These are phyloP conservation scores for Dermatemys mawii DNA, from an alignment of 2,113 vertebrate genomes.

Conservation along the genomic window DNA sequence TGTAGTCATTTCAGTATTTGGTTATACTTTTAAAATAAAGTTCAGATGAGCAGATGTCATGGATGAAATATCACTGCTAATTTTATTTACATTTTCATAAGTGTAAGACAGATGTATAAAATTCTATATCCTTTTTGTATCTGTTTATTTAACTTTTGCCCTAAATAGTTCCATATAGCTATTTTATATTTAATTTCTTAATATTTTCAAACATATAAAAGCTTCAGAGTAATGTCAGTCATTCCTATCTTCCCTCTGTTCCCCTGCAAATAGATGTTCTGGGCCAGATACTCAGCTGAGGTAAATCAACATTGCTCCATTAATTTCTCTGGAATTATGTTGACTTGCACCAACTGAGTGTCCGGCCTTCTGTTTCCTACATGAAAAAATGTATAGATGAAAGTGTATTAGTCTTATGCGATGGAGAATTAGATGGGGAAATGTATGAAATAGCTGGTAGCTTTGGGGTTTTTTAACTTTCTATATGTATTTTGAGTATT, in stretches of 20 bases:
- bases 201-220: background rate
- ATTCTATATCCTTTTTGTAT: background rate
- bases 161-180: background rate
- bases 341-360: background rate
- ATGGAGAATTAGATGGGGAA: background rate
- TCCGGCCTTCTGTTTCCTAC: background rate
- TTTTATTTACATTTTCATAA: background rate
- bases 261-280: background rate
- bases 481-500: background rate
- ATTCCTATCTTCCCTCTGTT: background rate
- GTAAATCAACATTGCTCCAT: background rate
- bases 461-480: background rate
- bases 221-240: background rate
- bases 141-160: background rate
- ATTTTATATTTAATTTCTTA: background rate
- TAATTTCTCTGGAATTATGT: background rate
- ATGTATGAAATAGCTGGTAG: background rate
- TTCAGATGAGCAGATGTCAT: background rate
- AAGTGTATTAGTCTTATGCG: fast-evolving
- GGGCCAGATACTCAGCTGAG: background rate
- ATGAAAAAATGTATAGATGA: background rate
- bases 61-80: background rate
- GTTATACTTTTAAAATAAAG: background rate
- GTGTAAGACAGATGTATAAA: background rate
- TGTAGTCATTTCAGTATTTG: background rate